A percentile compares a stretch with the other conserved stretches of the same genome.
phyloP scores from a whole-genome alignment of 2,888 invertebrate genomes.

The Caenorhabditis doughertyi region DNA sequence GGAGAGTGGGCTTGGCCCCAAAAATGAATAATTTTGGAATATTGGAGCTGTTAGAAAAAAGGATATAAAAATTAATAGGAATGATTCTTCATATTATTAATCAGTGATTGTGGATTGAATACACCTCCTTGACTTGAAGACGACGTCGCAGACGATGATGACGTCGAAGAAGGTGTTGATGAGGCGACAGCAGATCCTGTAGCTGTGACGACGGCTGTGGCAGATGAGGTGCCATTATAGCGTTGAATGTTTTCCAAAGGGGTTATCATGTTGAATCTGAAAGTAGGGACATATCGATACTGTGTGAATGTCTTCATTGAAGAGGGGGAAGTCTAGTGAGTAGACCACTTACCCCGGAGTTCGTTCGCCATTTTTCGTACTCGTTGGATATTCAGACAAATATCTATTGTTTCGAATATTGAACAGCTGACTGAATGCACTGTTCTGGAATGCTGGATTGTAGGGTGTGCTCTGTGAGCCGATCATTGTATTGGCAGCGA shows the following conservation, averaged over 20 bases:
- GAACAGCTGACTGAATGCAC: constrained; percentile 73
- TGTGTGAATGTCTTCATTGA: too few relatives aligned
- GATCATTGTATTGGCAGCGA: constrained; percentile 75
- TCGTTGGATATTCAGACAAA: constrained; percentile 67
- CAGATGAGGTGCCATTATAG: constrained; percentile 63
- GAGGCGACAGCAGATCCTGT: constrained; percentile 27
- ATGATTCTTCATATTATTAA: constrained; percentile 61
- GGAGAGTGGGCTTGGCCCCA: constrained; percentile 47
- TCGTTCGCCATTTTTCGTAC: constrained; percentile 67
- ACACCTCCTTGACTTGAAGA: constrained; percentile 39
- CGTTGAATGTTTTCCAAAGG: constrained; percentile 82
- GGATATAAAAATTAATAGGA: constrained; percentile 27
- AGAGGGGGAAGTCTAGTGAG: background rate
- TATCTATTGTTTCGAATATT: constrained; percentile 70
- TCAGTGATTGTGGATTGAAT: constrained; percentile 63
- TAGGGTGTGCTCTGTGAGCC: constrained; percentile 65
- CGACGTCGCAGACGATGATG: constrained; percentile 29
- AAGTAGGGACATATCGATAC: too few relatives aligned
- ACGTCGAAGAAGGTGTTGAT: constrained; percentile 37
- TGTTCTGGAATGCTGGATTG: constrained; percentile 67
- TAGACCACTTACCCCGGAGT: constrained; percentile 66
- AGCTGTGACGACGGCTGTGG: constrained; percentile 39
- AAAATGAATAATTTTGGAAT: constrained; percentile 41
- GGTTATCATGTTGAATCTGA: constrained; percentile 82
- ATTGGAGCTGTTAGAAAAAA: constrained; percentile 1